Evolutionary conservation across 2,797 vertebrate genomes (phyloP).

Genomic region (Phylloscopus collybita): DNA sequence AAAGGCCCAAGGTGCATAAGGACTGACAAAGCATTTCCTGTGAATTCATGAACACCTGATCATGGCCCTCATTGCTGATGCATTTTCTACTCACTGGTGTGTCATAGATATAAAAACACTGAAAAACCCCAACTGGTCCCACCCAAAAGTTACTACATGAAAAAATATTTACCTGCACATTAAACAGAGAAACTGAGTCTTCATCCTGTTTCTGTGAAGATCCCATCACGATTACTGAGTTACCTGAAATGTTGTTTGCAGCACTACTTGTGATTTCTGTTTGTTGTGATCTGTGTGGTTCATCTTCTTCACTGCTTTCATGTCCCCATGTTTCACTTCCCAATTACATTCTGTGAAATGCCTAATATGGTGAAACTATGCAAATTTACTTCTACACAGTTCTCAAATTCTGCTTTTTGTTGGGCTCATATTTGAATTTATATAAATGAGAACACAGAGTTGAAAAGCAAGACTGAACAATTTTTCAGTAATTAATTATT

Average conservation of each 20-base stretch:
- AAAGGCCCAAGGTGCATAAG: background rate
- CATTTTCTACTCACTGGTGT: background rate
- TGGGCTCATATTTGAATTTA: background rate
- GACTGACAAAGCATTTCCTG: background rate
- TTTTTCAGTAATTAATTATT: background rate
- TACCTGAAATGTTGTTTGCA: background rate
- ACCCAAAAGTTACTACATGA: background rate
- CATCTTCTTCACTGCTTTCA: background rate
- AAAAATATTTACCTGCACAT: background rate
- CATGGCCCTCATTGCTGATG: accelerated
- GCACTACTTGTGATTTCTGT: background rate
- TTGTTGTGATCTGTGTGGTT: background rate
- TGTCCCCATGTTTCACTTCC: constrained; percentile 9
- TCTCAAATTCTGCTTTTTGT: background rate
- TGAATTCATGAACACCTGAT: background rate
- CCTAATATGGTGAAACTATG: background rate
- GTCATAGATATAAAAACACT: background rate
- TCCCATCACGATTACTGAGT: background rate
- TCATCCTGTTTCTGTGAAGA: background rate
- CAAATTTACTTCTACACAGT: constrained; percentile 5
- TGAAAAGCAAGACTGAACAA: background rate
- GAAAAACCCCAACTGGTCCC: background rate
- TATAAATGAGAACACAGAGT: background rate
- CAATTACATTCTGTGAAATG: background rate
- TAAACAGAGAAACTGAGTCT: background rate